phyloP scores from a whole-genome alignment of 2,797 vertebrate species.

The Garrulus glandarius region DNA sequence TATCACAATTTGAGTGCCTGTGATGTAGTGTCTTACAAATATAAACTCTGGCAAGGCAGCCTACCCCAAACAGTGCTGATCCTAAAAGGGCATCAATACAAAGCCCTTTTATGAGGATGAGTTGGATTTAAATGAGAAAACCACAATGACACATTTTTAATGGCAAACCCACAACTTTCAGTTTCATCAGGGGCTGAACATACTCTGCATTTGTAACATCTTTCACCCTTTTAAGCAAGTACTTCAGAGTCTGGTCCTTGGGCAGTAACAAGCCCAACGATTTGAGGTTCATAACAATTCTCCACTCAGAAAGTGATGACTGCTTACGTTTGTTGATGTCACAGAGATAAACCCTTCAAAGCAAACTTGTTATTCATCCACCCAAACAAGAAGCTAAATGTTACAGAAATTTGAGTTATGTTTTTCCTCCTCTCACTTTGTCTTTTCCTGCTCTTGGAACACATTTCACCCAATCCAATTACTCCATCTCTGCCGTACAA shows the following conservation, averaged over 20 bases:
- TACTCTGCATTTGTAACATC: neutral
- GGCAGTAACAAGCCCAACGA: neutral
- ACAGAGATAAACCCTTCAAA: neutral
- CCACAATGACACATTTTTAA: neutral
- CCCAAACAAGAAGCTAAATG: neutral
- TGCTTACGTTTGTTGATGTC: rapidly evolving
- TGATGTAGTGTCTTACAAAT: neutral
- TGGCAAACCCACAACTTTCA: neutral
- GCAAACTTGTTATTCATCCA: neutral
- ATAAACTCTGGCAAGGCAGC: neutral
- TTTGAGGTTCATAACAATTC: neutral
- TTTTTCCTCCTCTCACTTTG: neutral
- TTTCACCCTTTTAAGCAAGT: neutral
- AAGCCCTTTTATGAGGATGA: neutral
- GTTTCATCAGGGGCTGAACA: neutral
- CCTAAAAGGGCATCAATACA: neutral
- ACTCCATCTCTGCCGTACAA: neutral
- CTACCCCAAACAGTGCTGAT: neutral
- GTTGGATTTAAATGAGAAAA: neutral
- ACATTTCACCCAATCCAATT: neutral
- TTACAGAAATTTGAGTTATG: neutral
- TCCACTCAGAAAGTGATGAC: neutral
- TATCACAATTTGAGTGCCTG: neutral
- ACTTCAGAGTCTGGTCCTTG: neutral
- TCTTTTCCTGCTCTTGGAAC: neutral